Evolutionary conservation across 2,113 vertebrate species (phyloP), one percentile per base, ranked within the genome.

Genomic region (Hippocampus abdominalis): DNA sequence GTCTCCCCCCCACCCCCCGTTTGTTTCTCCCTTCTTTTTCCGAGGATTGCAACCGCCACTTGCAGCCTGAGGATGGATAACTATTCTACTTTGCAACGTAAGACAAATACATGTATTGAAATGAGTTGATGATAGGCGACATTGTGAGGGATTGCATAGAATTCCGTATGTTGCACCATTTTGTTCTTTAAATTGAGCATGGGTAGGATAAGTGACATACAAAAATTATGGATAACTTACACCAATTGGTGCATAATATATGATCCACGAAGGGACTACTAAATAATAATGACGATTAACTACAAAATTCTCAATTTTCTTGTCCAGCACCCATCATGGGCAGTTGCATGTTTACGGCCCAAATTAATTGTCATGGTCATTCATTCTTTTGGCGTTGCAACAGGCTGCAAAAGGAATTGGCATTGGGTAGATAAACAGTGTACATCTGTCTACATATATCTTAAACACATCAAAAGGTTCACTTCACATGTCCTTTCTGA

Each of bases 61-160:
- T 78, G 66, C 78, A 79, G 68, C 82, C 72, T 71, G 80, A 83
- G 83, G 81, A 90, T 90, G 89, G 87, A 90, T 88, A 88, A 90
- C 84, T 90, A 90, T 78, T 89, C 89, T 25, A 77, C 85, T 82
- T 72, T 90, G 73, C 89, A 87, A 84, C 72, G 89, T 90, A 89
- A 90, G 89, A 73, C 76, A 64, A 39, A 69, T 68, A 18, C 13
- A 59, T 51, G 8, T 46, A 42, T 21, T 60, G 27, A 27, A 9
- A 20, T 64, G 42, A 44, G 27, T 15, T 18, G 16, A 18, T 18
- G 29, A 32, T 9, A 44, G 42, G 13, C 42, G 42, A 57, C 56
- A 25, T 56, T 12, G 21, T 62, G 32, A 42, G 11, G 3, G 32
- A 62, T 61, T n/a, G 23, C 16, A 42, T 42, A 40, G 20, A 39